Evolutionary conservation across 2,113 vertebrate genomes (phyloP), one percentile per base, ranked within the genome.

Genomic region (Lutjanus erythropterus): DNA sequence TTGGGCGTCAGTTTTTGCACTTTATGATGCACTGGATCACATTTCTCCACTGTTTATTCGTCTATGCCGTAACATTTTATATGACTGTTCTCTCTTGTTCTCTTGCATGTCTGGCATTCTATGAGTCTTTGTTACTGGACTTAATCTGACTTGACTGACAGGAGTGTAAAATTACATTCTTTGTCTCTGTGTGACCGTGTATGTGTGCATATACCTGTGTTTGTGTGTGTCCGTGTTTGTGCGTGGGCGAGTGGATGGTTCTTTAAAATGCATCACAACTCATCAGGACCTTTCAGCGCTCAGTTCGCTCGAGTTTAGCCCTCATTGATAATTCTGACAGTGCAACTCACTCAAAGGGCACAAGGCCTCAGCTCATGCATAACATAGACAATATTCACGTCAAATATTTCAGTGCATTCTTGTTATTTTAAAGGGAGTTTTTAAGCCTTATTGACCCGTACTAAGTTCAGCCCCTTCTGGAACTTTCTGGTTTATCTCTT

Each of bases 291-390:
- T 69, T 87, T 85, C 8, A 81, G 47, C 5, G n/a, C 85, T 72
- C 66, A 49, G 77, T 73, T 83, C 73, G 55, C 76, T 67, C 64
- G 80, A 64, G 29, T 87, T 88, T 83, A 71, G 65, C 59, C 46
- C 65, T 88, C 69, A 78, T 86, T 85, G 88, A 86, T 83, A 84
- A 86, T 90, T 85, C 85, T 76, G 58, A 80, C 2, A 21, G 71
- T 73, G 76, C 41, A 75, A 35, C 71, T 70, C 50, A 62, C 72
- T 84, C 50, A 85, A 77, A 86, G 85, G 86, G 31, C 70, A 79
- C 50, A 0, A 31, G 65, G 52, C 69, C 64, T 73, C 78, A 70
- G 72, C 83, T 85, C 83, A 60, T 88, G 78, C 84, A 80, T 79
- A 83, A 74, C 41, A 67, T 9, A 86, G 16, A 67, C 29, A 31